Evolutionary conservation across 2,888 invertebrate species (phyloP), one percentile per base, ranked within the genome.

Genomic region (Pedicia rivosa): DNA sequence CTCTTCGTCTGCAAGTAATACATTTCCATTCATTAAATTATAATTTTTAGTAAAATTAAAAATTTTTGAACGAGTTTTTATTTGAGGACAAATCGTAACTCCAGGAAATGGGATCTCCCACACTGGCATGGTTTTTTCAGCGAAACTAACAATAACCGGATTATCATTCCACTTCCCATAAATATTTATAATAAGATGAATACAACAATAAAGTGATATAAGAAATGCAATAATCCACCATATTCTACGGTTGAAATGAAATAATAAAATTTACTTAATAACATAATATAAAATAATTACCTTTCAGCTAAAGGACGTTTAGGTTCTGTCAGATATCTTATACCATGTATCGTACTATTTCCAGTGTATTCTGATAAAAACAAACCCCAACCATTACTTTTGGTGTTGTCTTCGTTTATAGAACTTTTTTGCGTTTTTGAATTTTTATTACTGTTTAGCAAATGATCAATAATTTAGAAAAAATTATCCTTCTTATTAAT

Each of bases 141-240:
- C 78, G 49, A 80, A 80, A 50, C 76, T 78, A 10, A 79, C 78
- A 47, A 79, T 76, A 1, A 79, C 77, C 1, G 78, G 78, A 48
- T 71, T 74, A 43, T 68, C 67, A 40, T 71, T 68, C 78, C 78
- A 79, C 54, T 78, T 79, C 44, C 66, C 64, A 67, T 72, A 78
- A 5, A 75, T 70, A 51, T 75, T 70, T 40, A 65, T 60, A 24
- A 75, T 77, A 5, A 75, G 57, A 26, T 62, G 62, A 31, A 65
- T 55, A 46, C 76, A 77, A 12, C 71, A 62, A 35, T 70, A 64
- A 3, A 78, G 67, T 27, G 74, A 74, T 31, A 72, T 63, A 2
- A 61, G 55, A 42, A 70, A 67, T 43, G 74, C 67, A 36, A 69
- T 57, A 13, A 72, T 54, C 78, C 78, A 78, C 50, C 74, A 75